phyloP scores from a whole-genome alignment of 2,888 invertebrate genomes.

The Polietes domitor region DNA sequence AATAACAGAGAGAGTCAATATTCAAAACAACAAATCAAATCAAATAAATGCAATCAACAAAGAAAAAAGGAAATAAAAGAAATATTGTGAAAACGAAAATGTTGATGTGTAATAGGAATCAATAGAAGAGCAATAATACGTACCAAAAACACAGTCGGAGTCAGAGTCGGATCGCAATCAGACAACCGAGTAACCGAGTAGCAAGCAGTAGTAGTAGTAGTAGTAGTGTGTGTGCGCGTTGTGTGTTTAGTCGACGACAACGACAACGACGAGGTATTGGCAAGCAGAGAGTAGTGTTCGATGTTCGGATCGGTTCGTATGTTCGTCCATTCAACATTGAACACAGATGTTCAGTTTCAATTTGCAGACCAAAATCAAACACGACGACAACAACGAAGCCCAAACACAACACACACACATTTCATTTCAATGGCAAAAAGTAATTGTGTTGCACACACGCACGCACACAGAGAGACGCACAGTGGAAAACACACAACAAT shows the following conservation, averaged over 20 bases:
- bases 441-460: background rate
- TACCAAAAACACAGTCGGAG: constrained; percentile 25
- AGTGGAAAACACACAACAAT: background rate
- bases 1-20: constrained; percentile 15
- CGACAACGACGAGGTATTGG: too few species aligned
- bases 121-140: constrained; percentile 27
- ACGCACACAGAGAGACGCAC: background rate
- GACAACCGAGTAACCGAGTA: background rate
- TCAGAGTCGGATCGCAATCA: background rate
- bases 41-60: background rate
- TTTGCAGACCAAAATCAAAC: constrained; percentile 48
- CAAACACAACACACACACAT: background rate
- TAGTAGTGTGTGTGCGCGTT: background rate
- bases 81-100: constrained; percentile 16
- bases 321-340: constrained; percentile 4
- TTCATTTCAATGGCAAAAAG: constrained; percentile 52
- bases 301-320: background rate
- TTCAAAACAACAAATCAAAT: constrained; percentile 20
- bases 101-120: constrained; percentile 37
- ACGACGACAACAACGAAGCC: background rate
- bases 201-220: background rate
- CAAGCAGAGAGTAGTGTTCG: background rate
- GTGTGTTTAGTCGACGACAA: background rate
- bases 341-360: constrained; percentile 60
- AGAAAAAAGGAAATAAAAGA: constrained; percentile 7